Base-by-base conservation (phyloP, 1,140 invertebrate species). In the Drosophila gunungcola region DNA sequence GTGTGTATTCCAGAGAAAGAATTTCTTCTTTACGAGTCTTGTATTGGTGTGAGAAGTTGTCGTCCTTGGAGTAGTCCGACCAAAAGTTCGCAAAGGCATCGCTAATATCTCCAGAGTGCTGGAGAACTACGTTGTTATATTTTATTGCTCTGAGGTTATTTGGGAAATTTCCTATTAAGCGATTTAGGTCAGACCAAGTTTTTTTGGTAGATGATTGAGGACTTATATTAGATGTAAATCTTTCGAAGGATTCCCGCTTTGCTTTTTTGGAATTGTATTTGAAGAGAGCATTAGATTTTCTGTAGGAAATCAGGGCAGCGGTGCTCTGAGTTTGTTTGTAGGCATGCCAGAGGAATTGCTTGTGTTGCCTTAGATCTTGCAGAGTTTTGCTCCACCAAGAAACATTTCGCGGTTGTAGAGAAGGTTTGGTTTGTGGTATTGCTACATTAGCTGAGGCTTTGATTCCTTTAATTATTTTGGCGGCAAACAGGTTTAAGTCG, bases 321-420 rank as follows among this genome's bases (percentile, higher is more conserved):
- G 53, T 55, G 53, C 25, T 55, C 38, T 7, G 6, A 25, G 25
- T 55, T 29, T 41, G 25, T 42, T 55, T 55, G 7, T 55, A 55
- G 9, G 21, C 5, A n/a, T 56, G 39, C 54, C 54, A 56, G 13
- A 43, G 25, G 3, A 25, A 42, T 42, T 16, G 53, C 38, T 55
- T 55, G 42, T 55, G 39, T 29, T 43, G 12, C 39, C 54, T 43
- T 16, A 43, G n/a, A 16, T 42, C 54, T 13, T 16, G 53, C 5
- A 53, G 34, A 2, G 27, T 36, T 34, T n/a, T 6, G 9, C n/a
- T 36, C 49, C n/a, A 34, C 13, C 49, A 36, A 11, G 36, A 3
- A 38, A 38, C 36, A 38, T 38, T 38, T 11, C 36, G 36, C 36
- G 36, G 36, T 2, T 11, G 3, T 38, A 38, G 10, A 38, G 10